Percentiles rank a stretch among this genome's conserved stretches.
Evolutionary conservation across 2,888 invertebrate species (phyloP).

Genomic region (Augochlorella aurata): DNA sequence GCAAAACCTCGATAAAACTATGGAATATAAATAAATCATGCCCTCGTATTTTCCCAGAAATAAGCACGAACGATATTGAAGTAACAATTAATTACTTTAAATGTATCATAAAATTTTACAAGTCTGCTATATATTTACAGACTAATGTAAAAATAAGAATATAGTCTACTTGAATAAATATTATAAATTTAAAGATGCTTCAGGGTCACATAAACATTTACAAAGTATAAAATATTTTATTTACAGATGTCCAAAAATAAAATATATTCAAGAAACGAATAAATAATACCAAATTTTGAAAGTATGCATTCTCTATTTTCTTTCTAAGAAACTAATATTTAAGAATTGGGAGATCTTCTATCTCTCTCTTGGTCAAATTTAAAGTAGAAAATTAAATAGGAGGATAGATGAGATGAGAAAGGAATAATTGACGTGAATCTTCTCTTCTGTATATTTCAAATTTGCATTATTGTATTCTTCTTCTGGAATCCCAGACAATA

Average conservation of each 20-base stretch:
- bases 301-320: constrained; percentile 2
- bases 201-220: not conserved
- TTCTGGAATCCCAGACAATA: not conserved
- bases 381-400: not conserved
- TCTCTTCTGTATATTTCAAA: constrained; percentile 18
- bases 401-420: not conserved
- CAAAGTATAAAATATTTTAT: not conserved
- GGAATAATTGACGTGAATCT: not conserved
- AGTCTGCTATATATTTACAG: not conserved
- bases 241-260: not conserved
- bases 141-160: not conserved
- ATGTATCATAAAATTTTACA: not conserved
- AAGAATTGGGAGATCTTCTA: too few species aligned
- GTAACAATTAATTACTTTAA: not conserved
- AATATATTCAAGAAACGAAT: not conserved
- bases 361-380: too few species aligned
- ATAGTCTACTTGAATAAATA: not conserved
- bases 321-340: too few species aligned
- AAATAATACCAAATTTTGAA: constrained; percentile 23
- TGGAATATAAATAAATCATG: not conserved
- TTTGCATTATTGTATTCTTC: constrained; percentile 12
- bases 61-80: not conserved
- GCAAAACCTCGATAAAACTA: not conserved
- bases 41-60: not conserved
- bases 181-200: too few species aligned